These are phyloP conservation scores for Magallana angulata DNA, from an alignment of 1,140 invertebrate genomes.

Conservation along the genomic window DNA sequence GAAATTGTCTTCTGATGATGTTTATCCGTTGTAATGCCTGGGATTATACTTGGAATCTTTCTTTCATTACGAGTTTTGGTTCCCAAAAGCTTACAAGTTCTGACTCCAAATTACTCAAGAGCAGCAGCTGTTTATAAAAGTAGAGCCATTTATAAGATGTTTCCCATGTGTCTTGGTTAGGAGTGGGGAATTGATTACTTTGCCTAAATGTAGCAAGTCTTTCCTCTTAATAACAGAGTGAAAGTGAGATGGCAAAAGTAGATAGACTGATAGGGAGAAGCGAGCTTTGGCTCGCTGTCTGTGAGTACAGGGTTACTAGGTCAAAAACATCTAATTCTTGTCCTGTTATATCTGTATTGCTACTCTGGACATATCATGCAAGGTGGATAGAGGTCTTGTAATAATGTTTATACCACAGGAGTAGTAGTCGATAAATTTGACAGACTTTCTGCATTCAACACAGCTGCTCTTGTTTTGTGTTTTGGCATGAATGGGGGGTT, in stretches of 20 bases:
- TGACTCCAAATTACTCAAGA: not conserved
- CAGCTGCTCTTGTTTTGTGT: constrained; percentile 27
- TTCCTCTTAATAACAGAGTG: not conserved
- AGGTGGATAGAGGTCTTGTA: not conserved
- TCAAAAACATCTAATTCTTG: not conserved
- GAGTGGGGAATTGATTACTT: not conserved
- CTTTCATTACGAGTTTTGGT: not conserved
- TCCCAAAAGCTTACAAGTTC: not conserved
- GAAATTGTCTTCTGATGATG: constrained; percentile 30
- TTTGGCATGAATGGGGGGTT: constrained; percentile 10
- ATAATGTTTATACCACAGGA: not conserved
- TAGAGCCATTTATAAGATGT: not conserved
- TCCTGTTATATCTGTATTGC: not conserved
- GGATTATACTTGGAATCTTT: not conserved
- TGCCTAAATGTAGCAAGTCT: not conserved
- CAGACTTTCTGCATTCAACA: constrained; percentile 27
- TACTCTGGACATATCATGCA: constrained; percentile 16
- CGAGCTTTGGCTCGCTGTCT: not conserved
- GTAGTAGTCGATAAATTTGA: constrained; percentile 22
- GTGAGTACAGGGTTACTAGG: not conserved
- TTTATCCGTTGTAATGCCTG: not conserved
- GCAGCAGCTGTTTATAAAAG: not conserved
- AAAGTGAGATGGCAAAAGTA: constrained; percentile 23
- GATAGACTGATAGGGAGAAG: not conserved
- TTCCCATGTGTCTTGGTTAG: not conserved